Base-by-base conservation (phyloP, 2,797 vertebrate species). In the Gallirallus australis region DNA sequence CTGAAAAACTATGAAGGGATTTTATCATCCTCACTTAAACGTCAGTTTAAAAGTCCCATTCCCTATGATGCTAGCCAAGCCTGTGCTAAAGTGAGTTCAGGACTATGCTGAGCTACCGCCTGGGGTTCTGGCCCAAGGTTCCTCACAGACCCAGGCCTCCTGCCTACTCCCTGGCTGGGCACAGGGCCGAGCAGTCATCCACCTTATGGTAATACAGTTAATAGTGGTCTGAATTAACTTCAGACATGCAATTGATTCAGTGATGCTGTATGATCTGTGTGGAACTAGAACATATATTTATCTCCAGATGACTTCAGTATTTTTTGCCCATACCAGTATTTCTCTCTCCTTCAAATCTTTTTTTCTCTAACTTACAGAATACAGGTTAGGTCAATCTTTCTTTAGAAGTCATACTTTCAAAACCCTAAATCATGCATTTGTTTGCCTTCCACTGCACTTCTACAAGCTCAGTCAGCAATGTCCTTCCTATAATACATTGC, bases 371-470 rank as follows among this genome's bases (percentile, higher is more conserved):
- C 84, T 94, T 94, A 92, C 7, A 94, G 69, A 83, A 88, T 28
- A 85, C 73, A 96, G 87, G 94, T 96, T 90, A 97, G 75, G 95
- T 96, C 97, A 97, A 96, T 90, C 81, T 95, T 96, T 96, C 88
- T 96, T 95, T 95, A 65, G 48, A 97, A 97, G 90, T 96, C 95
- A 97, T 94, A 77, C 81, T 90, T 97, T 81, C 82, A 92, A 96
- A 97, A 89, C 82, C 91, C 94, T 97, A 96, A 97, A 95, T 95
- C 92, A 96, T 97, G 91, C 84, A 81, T 97, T 97, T 97, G 91
- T 97, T 97, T 97, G 92, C 91, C 75, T 96, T 97, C 91, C 47
- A 45, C 91, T 95, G 95, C 82, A 96, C 86, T 97, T 97, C 94
- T 96, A 93, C 65, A 85, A 95, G 94, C 94, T 90, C 85, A n/a